phyloP scores from a whole-genome alignment of 1,140 invertebrate genomes.

The Brachionus plicatilis region DNA sequence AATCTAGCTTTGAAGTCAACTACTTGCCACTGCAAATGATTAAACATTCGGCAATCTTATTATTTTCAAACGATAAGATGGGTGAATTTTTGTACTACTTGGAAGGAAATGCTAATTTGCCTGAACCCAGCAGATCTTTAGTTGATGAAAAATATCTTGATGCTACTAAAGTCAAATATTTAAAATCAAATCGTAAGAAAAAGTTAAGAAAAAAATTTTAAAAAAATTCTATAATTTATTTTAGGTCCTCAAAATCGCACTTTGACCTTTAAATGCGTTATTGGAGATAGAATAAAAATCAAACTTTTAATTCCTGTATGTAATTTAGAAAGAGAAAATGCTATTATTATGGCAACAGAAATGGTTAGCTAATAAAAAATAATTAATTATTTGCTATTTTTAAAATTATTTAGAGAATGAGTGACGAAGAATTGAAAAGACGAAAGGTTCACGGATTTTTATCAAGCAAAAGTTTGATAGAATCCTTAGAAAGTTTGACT shows the following conservation, averaged over 20 bases:
- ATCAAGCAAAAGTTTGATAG: constrained; percentile 47
- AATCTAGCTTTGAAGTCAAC: constrained; percentile 47
- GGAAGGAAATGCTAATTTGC: constrained; percentile 48
- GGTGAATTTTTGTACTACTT: constrained; percentile 56
- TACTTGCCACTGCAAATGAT: constrained; percentile 53
- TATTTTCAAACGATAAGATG: constrained; percentile 51
- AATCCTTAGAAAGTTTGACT: constrained; percentile 48
- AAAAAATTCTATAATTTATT: neutral
- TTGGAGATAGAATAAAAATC: constrained; percentile 48
- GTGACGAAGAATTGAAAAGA: constrained; percentile 49
- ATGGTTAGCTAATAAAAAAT: constrained; percentile 43
- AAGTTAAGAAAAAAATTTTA: neutral
- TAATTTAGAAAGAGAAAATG: constrained; percentile 50
- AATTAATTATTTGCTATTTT: no score
- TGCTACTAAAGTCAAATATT: constrained; percentile 42
- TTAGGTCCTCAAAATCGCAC: constrained; percentile 49
- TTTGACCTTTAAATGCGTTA: constrained; percentile 54
- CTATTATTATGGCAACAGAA: constrained; percentile 50
- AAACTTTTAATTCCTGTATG: constrained; percentile 49
- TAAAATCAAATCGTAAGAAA: constrained; percentile 27
- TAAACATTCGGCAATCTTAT: constrained; percentile 50
- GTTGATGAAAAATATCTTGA: constrained; percentile 42
- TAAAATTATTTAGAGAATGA: constrained; percentile 48
- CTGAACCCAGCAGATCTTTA: constrained; percentile 47
- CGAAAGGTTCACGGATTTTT: constrained; percentile 51